Evolutionary conservation across 1,140 invertebrate genomes (phyloP), one percentile per base, ranked within the genome.

Genomic region (Listronotus bonariensis): DNA sequence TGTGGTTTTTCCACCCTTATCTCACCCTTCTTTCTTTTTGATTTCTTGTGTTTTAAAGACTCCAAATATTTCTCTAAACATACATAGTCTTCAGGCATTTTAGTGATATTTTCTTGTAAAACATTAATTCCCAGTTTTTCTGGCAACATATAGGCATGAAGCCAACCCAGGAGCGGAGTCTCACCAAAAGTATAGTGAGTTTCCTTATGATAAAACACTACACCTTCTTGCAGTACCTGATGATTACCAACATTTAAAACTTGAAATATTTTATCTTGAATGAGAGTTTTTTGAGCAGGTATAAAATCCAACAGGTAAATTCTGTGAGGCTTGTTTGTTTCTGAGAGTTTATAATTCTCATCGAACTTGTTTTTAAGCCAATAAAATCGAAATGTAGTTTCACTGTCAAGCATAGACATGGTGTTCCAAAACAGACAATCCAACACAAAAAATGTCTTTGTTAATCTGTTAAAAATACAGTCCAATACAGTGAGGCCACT

Each of bases 161-260:
- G 79, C 94, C 94, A 97, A 2, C 89, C 88, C 0, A 96, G 92
- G 11, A 97, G 78, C 0, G 95, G 94, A 0, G 93, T 93, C 36
- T 81, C 76, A 10, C 92, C 92, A 68, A 86, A 83, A 8, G 83
- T 85, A 70, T 98, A 98, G 68, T 88, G 86, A 0, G 86, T 85
- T 67, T 86, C 81, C 70, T 88, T 88, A 75, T 95, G 92, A 76
- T 91, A 94, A 79, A 95, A 94, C 18, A 95, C 74, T 12, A 93
- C 74, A 0, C 92, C 92, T 79, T 95, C 92, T 26, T 92, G 69
- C 17, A 73, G 57, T 3, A 85, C 78, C 31, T 74, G 46, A 48
- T 78, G 71, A 1, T 72, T 70, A 31, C 72, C 60, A 18, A 41
- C 17, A 68, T 75, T 76, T n/a, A 70, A 53, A 0, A 76, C 75